Conservation (phyloP, 2,113 vertebrate species). For the Carassius auratus region DNA sequence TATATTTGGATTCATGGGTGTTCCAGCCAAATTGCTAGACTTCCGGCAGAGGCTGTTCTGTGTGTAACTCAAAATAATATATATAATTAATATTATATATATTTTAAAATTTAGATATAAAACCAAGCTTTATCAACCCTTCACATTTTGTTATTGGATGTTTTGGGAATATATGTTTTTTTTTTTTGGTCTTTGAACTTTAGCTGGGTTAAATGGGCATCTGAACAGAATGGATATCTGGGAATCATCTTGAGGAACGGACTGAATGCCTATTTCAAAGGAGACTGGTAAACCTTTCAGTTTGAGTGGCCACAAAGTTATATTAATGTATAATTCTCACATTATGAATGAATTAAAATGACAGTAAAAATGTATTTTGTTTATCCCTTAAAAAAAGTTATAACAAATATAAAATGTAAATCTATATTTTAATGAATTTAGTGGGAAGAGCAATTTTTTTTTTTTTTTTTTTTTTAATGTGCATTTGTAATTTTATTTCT, state of each 20-base stretch:
- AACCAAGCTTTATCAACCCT: not conserved
- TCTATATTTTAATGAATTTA: too few relatives aligned
- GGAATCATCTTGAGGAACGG: conserved; percentile 73
- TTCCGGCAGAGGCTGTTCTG: conserved; percentile 73
- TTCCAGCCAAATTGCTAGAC: conserved; percentile 64
- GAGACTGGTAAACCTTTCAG: conserved; percentile 68
- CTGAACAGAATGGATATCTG: conserved; percentile 80
- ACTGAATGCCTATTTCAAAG: conserved; percentile 74
- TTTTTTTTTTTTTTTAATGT: too few relatives aligned
- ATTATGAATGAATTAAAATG: too few relatives aligned
- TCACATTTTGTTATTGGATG: not conserved
- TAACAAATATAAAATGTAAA: too few relatives aligned
- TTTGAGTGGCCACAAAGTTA: not conserved
- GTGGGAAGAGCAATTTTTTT: too few relatives aligned
- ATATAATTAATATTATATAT: too few relatives aligned
- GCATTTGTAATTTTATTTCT: too few relatives aligned
- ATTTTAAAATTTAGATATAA: not conserved
- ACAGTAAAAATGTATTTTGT: too few relatives aligned
- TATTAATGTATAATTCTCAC: not conserved
- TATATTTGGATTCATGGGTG: conserved; percentile 75
- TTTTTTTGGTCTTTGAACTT: conserved; percentile 30
- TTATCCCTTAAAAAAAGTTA: too few relatives aligned
- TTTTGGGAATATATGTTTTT: too few relatives aligned
- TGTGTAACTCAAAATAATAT: conserved; percentile 53
- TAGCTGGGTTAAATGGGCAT: conserved; percentile 80